Evolutionary conservation across 1,140 invertebrate species (phyloP), one percentile per base, ranked within the genome.

Genomic region (Bombus fervidus): DNA sequence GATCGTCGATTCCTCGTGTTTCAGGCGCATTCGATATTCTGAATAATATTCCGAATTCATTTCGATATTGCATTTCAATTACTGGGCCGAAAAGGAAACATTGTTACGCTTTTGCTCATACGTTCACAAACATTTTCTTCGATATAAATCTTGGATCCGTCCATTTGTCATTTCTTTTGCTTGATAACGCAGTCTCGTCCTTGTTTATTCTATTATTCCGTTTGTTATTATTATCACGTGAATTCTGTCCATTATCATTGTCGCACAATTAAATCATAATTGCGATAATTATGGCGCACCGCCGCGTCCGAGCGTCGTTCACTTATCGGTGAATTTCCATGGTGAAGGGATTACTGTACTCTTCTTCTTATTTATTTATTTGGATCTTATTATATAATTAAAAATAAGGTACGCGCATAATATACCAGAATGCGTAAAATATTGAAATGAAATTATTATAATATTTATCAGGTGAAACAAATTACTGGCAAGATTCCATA

Each of bases 311-410:
- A 81, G 69, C 53, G 31, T 43, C 31, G 43, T 41, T 77, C 31
- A 22, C n/a, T 82, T 82, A 82, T 53, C 39, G 3, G 41, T 47
- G 6, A 83, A 83, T 76, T 83, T 75, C n/a, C 57, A 75, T 10
- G 47, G 15, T 37, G 68, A 25, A 2, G 31, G 22, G 53, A 62
- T 81, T 53, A 81, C n/a, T 69, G 53, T 34, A 37, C 53, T 53
- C 18, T 39, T 53, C 6, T 22, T 22, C 53, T n/a, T 31, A 0
- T 9, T 53, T 39, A 9, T 10, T 34, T 39, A 25, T 75, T 9
- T 41, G 31, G 1, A 28, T 59, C 25, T 28, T 59, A 22, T 53
- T 22, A 39, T 39, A 39, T 39, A 39, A 39, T 39, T n/a, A n/a
- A n/a, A n/a, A n/a, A n/a, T n/a, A n/a, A 39, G 8, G 2, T 39